phyloP scores from a whole-genome alignment of 2,888 invertebrate genomes.

The Diachrysia chrysitis region DNA sequence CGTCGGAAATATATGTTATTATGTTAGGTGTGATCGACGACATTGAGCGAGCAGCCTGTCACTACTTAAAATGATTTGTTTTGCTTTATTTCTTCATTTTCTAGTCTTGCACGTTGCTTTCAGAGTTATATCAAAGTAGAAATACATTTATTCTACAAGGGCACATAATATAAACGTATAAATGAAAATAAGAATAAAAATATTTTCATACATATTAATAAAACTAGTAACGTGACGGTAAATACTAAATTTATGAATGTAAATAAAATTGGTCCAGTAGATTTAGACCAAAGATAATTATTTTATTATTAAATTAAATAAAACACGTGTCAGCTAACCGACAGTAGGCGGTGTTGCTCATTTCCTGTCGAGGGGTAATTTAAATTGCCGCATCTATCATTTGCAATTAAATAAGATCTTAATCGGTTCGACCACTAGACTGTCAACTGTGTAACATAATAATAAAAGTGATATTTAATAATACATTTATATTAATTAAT shows the following conservation, averaged over 20 bases:
- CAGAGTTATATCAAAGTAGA: background rate
- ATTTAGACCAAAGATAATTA: background rate
- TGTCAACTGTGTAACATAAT: background rate
- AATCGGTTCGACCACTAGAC: background rate
- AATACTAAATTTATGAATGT: background rate
- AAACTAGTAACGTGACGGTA: background rate
- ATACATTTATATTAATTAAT: background rate
- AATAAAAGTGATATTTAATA: background rate
- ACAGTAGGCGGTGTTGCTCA: constrained; percentile 4
- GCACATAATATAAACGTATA: background rate
- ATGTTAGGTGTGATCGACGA: constrained; percentile 33
- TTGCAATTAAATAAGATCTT: constrained; percentile 1
- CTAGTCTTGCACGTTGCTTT: background rate
- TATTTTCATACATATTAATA: too few relatives aligned
- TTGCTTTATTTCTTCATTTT: constrained; percentile 6
- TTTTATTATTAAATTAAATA: background rate
- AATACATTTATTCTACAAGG: background rate
- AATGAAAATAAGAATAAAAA: too few relatives aligned
- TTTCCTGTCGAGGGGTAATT: constrained; percentile 1
- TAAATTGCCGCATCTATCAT: constrained; percentile 2
- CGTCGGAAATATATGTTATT: constrained; percentile 41
- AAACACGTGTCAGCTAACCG: background rate
- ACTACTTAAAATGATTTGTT: constrained; percentile 15
- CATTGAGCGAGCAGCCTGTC: constrained; percentile 37
- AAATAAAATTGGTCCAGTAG: background rate